A percentile compares a stretch with the other conserved stretches of the same genome.
phyloP scores from a whole-genome alignment of 2,113 vertebrate genomes.

The Limanda limanda region DNA sequence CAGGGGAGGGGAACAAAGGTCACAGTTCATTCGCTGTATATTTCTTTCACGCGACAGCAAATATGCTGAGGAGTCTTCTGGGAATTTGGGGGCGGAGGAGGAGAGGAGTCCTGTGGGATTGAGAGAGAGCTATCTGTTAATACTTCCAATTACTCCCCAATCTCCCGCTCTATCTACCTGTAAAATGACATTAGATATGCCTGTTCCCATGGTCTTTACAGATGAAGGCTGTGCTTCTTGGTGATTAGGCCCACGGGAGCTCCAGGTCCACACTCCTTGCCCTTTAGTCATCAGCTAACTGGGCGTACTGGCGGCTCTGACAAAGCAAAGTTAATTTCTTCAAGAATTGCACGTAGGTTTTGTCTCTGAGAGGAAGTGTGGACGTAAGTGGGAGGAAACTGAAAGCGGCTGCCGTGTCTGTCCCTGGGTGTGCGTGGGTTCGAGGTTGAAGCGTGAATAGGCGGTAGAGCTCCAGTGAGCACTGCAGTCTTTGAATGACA shows the following conservation, averaged over 20 bases:
- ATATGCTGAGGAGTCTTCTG: constrained; percentile 64
- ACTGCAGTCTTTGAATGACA: constrained; percentile 82
- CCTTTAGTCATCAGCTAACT: constrained; percentile 66
- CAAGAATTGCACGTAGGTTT: constrained; percentile 53
- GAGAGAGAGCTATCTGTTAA: constrained; percentile 81
- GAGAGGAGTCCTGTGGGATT: constrained; percentile 70
- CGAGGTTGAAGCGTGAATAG: constrained; percentile 63
- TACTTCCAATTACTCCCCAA: constrained; percentile 85
- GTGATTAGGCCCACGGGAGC: constrained; percentile 74
- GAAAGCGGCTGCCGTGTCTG: constrained; percentile 50
- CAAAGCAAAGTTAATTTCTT: constrained; percentile 54
- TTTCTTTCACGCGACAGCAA: constrained; percentile 77
- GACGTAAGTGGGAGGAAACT: constrained; percentile 53
- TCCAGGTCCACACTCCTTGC: constrained; percentile 53
- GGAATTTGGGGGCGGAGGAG: constrained; percentile 59
- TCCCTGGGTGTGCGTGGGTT: constrained; percentile 58
- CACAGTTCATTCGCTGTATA: constrained; percentile 82
- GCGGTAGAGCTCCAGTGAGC: constrained; percentile 81
- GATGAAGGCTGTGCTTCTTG: constrained; percentile 66
- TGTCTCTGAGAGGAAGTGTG: constrained; percentile 72
- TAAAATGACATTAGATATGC: constrained; percentile 86
- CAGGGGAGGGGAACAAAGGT: constrained; percentile 78
- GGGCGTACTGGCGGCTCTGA: constrained; percentile 52
- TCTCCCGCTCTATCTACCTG: constrained; percentile 84
- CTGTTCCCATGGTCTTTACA: constrained; percentile 77